Conservation (phyloP, 1,140 invertebrate genomes). For the Heterodera schachtii region DNA sequence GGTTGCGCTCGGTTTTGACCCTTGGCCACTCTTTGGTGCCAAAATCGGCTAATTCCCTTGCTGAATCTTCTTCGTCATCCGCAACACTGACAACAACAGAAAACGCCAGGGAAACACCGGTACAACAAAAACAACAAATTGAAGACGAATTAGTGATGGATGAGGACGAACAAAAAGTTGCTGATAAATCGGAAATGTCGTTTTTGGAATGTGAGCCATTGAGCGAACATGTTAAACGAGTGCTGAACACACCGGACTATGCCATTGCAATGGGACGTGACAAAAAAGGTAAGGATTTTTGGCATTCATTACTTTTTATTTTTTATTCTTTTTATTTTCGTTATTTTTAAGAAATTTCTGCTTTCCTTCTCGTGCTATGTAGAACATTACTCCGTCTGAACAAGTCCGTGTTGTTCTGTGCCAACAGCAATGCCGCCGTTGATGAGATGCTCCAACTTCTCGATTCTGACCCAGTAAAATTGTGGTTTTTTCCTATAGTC, state of each 20-base stretch:
- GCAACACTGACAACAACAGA: not conserved
- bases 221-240: not conserved
- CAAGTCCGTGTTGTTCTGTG: conserved; percentile 3
- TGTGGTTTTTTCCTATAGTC: not conserved
- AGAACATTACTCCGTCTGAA: not conserved
- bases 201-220: not conserved
- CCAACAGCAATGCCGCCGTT: conserved; percentile 1
- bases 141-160: not conserved
- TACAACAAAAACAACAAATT: not conserved
- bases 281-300: not conserved
- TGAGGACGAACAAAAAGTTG: not conserved
- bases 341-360: not conserved
- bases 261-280: not conserved
- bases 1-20: not conserved
- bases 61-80: no score
- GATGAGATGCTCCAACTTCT: conserved; percentile 2
- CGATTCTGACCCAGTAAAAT: not conserved
- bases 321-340: not conserved
- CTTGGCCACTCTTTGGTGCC: not conserved
- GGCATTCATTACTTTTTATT: not conserved
- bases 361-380: not conserved
- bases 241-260: not conserved
- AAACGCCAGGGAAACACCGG: not conserved
- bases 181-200: not conserved
- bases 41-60: not conserved